Percentiles rank a stretch among this genome's conserved stretches.
Evolutionary conservation across 2,113 vertebrate genomes (phyloP).

Genomic region (Phyllopteryx taeniolatus): DNA sequence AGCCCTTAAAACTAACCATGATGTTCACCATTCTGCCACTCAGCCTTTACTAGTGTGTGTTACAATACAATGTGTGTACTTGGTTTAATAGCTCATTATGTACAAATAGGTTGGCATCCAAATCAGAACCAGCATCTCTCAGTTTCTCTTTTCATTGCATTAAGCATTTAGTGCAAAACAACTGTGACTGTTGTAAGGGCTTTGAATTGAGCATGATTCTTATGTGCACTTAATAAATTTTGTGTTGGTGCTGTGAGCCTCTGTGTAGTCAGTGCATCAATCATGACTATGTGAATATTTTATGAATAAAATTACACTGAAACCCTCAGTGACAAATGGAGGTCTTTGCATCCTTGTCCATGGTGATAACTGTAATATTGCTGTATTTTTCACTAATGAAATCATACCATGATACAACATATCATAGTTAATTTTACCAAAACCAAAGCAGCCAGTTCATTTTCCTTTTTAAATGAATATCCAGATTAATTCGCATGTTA

Average conservation of each 20-base stretch:
- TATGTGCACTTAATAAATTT: constrained; percentile 69
- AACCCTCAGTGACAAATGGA: constrained; percentile 24
- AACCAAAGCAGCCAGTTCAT: too few species aligned
- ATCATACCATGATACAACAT: neutral
- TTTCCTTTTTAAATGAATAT: too few species aligned
- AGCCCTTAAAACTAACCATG: constrained; percentile 37
- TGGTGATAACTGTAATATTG: constrained; percentile 1
- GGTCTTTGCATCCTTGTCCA: constrained; percentile 5
- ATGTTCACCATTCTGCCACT: constrained; percentile 54
- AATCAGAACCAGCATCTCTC: constrained; percentile 11
- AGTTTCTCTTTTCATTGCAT: constrained; percentile 14
- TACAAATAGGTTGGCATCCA: constrained; percentile 10
- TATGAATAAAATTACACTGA: constrained; percentile 69
- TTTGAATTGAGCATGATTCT: constrained; percentile 70
- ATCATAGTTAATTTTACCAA: neutral
- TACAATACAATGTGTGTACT: constrained; percentile 39
- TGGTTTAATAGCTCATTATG: constrained; percentile 50
- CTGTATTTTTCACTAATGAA: neutral
- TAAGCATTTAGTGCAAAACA: constrained; percentile 37
- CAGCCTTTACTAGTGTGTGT: constrained; percentile 51
- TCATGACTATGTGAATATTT: constrained; percentile 69
- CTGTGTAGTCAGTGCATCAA: constrained; percentile 54
- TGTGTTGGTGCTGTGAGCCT: constrained; percentile 62
- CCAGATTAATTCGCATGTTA: too few species aligned
- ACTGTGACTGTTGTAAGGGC: constrained; percentile 59